These are phyloP conservation scores for Nansenia antarctica DNA, from an alignment of 2,113 vertebrate species.

Conservation along the genomic window DNA sequence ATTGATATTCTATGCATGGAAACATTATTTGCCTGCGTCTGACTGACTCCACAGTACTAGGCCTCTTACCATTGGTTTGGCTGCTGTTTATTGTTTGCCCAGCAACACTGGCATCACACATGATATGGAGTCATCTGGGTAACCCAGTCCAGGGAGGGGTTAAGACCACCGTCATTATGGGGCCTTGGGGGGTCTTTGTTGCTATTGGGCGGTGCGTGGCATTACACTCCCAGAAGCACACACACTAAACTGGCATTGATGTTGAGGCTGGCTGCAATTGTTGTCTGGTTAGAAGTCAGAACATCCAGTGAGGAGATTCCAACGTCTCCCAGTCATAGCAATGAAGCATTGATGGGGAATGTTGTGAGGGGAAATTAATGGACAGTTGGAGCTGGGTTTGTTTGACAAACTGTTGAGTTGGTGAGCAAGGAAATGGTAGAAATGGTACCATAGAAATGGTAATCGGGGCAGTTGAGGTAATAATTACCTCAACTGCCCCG, in stretches of 20 bases:
- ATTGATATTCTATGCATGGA: no score
- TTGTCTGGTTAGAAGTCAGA: no score
- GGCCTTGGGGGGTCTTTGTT: conserved; percentile 50
- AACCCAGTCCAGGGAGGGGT: conserved; percentile 17
- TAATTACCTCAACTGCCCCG: no score
- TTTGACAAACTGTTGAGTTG: conserved; percentile 10
- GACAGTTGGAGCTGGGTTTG: conserved; percentile 63
- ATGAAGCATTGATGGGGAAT: conserved; percentile 68
- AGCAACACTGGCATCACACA: conserved; percentile 23
- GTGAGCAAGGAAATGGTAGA: no score
- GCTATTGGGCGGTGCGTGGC: conserved; percentile 46
- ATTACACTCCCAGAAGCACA: not conserved
- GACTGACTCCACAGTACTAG: no score
- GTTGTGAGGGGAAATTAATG: conserved; percentile 67
- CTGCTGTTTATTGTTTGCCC: conserved; percentile 8
- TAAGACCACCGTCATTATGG: conserved; percentile 58
- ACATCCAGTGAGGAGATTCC: conserved; percentile 73
- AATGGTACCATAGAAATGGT: no score
- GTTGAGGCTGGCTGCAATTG: conserved; percentile 74
- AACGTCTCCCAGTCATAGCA: conserved; percentile 71
- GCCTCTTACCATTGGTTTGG: not conserved
- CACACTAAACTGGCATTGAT: conserved; percentile 57
- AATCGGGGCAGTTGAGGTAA: no score
- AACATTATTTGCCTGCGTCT: no score
- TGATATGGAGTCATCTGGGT: conserved; percentile 33